A percentile compares a stretch with the other conserved stretches of the same genome.
Conservation (phyloP, 2,113 vertebrate genomes). For the Bostrychus sinensis region DNA sequence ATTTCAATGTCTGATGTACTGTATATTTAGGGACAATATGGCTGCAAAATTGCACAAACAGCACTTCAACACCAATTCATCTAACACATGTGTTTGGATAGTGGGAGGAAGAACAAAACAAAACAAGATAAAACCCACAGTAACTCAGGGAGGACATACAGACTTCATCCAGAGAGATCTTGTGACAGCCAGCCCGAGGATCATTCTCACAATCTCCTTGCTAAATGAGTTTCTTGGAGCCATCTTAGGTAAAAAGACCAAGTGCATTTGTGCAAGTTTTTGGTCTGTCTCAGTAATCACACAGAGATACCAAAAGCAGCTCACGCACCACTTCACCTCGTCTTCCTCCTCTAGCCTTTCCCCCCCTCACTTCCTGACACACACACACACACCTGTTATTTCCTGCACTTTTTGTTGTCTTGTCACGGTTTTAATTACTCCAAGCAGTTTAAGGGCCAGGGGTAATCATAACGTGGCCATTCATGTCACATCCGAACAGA, state of each 20-base stretch:
- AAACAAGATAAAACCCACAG: too few species aligned
- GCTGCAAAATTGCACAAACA: too few species aligned
- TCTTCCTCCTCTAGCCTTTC: constrained; percentile 33
- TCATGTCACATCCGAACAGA: constrained; percentile 56
- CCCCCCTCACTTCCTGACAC: constrained; percentile 20
- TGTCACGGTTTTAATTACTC: constrained; percentile 62
- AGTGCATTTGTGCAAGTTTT: background rate
- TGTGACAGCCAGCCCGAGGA: too few species aligned
- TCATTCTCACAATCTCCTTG: background rate
- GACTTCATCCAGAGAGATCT: too few species aligned
- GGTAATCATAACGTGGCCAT: constrained; percentile 56
- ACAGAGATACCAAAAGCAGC: constrained; percentile 29
- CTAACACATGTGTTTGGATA: too few species aligned
- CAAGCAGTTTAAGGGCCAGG: constrained; percentile 38
- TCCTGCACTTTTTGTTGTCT: constrained; percentile 48
- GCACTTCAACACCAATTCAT: too few species aligned
- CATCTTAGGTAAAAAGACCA: background rate
- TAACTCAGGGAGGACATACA: too few species aligned
- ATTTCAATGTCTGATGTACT: too few species aligned
- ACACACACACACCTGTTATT: constrained; percentile 43
- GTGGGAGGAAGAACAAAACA: too few species aligned
- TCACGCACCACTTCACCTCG: constrained; percentile 36
- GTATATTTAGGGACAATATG: too few species aligned
- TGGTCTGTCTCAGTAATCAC: constrained; percentile 16
- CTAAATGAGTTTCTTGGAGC: background rate